Base-by-base conservation (phyloP, 1,140 invertebrate species). In the Lordiphosa mommai region DNA sequence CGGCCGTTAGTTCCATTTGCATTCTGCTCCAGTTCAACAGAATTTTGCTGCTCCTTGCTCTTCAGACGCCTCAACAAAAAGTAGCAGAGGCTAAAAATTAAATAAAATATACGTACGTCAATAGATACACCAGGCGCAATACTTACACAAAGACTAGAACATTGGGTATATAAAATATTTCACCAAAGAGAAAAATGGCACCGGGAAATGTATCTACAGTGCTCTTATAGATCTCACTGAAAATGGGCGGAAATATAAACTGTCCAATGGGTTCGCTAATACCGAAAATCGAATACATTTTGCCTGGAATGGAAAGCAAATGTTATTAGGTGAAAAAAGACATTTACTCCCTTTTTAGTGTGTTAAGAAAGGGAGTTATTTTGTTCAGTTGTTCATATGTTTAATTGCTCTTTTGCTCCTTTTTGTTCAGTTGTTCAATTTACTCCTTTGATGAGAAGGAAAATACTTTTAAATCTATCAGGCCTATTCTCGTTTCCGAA, bases 261-360 rank as follows among this genome's bases (percentile, higher is more conserved):
- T 76, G 69, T 4, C 61, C 82, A 34, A 88, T 72, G 2, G 85
- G 82, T 37, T 89, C 88, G 20, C 80, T 82, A 4, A 89, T 88
- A 3, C 88, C 88, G 23, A 89, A 86, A 5, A 89, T 72, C 0
- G 88, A 85, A 55, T 88, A 89, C 77, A 89, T 87, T 72, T 88
- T 87, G 23, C 88, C 88, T 88, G n/a, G 7, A 61, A 56, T 10
- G 6, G 3, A 9, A 23, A 5, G 1, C 0, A 32, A 32, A 9
- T 16, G 14, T 36, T 48, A 27, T 27, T 7, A 30, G 1, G 27
- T 1, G n/a, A n/a, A n/a, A n/a, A n/a, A n/a, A n/a, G n/a, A n/a
- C n/a, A n/a, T n/a, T n/a, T n/a, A n/a, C n/a, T n/a, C n/a, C n/a
- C n/a, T n/a, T n/a, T n/a, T n/a, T n/a, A n/a, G n/a, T n/a, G n/a